phyloP scores from a whole-genome alignment of 2,113 vertebrate genomes.

The Heloderma charlesbogerti region DNA sequence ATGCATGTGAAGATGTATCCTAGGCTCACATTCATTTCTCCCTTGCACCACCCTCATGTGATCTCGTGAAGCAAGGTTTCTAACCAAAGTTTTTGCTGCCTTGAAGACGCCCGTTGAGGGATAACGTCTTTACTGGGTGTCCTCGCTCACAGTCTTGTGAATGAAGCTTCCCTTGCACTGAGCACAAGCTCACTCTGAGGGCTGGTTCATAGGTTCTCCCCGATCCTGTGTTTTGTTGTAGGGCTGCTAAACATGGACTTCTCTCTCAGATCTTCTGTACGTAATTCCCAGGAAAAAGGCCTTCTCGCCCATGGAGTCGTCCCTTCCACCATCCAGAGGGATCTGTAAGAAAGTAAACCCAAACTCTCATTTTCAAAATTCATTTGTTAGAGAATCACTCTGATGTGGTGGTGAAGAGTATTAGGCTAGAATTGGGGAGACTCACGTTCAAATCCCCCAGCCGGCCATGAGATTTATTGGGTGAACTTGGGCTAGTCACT shows the following conservation, averaged over 20 bases:
- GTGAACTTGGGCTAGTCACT: too few relatives aligned
- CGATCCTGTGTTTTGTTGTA: accelerated
- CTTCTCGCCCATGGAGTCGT: slow-evolving; percentile 86
- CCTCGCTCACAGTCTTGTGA: too few relatives aligned
- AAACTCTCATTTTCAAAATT: too few relatives aligned
- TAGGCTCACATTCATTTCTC: background rate
- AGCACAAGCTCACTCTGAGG: background rate
- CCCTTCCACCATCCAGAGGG: slow-evolving; percentile 96
- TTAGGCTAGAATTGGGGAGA: too few relatives aligned
- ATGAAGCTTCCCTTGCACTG: background rate
- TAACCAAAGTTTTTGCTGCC: background rate
- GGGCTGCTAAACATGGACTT: accelerated
- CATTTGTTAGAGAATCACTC: too few relatives aligned
- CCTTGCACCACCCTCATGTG: too few relatives aligned
- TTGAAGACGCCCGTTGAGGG: background rate
- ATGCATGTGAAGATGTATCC: background rate
- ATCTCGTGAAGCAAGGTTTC: background rate
- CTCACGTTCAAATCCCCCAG: too few relatives aligned
- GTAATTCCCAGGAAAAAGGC: slow-evolving; percentile 96
- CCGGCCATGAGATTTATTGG: too few relatives aligned
- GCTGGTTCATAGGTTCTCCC: background rate
- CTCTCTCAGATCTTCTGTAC: slow-evolving; percentile 92
- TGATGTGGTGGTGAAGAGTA: too few relatives aligned
- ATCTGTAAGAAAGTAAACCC: slow-evolving; percentile 74
- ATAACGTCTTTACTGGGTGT: background rate